Percentiles rank a stretch among this genome's conserved stretches.
Evolutionary conservation across 2,113 vertebrate species (phyloP).

Genomic region (Numenius arquata): DNA sequence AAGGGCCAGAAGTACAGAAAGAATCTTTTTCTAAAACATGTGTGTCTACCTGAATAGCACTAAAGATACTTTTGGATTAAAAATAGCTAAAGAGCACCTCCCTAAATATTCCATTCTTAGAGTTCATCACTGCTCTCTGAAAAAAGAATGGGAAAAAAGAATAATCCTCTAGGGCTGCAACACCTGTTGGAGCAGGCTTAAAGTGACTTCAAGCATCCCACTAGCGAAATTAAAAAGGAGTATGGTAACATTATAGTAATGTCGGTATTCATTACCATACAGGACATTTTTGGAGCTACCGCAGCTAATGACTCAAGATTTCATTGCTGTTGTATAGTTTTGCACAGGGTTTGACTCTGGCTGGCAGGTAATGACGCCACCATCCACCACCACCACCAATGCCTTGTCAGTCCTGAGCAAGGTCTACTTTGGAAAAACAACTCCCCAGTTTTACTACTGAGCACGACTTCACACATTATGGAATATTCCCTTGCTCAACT

Average conservation of each 20-base stretch:
- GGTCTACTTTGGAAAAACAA: neutral
- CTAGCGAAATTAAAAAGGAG: neutral
- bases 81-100: neutral
- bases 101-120: neutral
- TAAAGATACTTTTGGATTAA: neutral
- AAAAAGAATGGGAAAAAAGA: neutral
- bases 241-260: neutral
- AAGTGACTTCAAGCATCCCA: neutral
- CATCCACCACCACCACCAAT: neutral
- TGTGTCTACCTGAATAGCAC: neutral
- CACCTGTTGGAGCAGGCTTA: neutral
- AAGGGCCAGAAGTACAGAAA: neutral
- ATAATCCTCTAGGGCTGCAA: neutral
- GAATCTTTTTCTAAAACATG: neutral
- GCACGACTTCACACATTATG: rapidly evolving
- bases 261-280: neutral
- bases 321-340: neutral
- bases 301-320: neutral
- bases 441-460: neutral
- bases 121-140: neutral
- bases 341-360: neutral
- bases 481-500: neutral
- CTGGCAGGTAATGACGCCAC: neutral
- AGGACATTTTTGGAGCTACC: neutral
- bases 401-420: neutral